A percentile compares a stretch with the other conserved stretches of the same genome.
Conservation (phyloP, 2,113 vertebrate genomes). For the Sisor rabdophorus region DNA sequence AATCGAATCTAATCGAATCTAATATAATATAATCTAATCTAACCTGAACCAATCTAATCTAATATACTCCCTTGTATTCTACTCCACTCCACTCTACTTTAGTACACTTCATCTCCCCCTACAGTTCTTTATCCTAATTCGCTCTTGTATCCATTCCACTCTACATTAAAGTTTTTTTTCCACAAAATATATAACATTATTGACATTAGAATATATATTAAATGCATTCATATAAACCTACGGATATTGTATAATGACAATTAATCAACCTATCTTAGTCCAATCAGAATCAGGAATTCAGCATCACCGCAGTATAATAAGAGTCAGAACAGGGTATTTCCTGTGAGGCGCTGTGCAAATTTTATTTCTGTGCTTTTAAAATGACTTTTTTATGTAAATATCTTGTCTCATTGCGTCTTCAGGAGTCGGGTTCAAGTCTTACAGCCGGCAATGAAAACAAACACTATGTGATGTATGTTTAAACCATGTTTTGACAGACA, state of each 20-base stretch:
- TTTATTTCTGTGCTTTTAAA: not conserved
- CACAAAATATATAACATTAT: no score
- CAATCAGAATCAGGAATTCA: not conserved
- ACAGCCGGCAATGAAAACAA: conserved; percentile 14
- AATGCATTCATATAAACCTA: not conserved
- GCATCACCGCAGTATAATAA: not conserved
- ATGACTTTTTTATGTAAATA: not conserved
- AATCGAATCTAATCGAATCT: no score
- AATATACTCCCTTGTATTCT: not conserved
- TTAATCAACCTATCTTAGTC: not conserved
- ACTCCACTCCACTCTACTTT: not conserved
- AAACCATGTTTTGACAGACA: not conserved
- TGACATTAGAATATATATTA: no score
- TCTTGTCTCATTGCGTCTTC: not conserved
- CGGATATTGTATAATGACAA: not conserved
- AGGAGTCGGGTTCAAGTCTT: not conserved
- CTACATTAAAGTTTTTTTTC: no score
- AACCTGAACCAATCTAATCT: no score
- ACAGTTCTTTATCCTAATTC: no score
- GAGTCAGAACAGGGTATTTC: not conserved
- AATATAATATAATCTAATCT: no score
- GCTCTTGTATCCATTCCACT: no score
- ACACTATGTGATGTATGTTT: not conserved
- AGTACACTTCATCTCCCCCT: not conserved
- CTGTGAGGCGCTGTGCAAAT: not conserved